Evolutionary conservation across 2,797 vertebrate species (phyloP).

Genomic region (Scyliorhinus canicula): DNA sequence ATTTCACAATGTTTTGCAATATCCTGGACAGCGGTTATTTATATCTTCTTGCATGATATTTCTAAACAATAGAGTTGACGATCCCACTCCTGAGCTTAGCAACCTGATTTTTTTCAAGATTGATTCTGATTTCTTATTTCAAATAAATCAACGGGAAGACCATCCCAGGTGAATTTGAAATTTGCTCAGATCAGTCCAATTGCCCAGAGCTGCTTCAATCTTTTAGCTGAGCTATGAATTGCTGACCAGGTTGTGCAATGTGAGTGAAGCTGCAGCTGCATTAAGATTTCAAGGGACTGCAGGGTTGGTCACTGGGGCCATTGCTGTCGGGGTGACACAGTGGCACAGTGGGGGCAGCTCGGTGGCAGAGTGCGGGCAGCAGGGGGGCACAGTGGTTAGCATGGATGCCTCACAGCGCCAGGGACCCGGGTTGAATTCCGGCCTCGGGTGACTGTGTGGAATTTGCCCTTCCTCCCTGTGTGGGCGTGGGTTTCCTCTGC

Average conservation of each 20-base stretch:
- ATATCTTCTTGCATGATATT: neutral
- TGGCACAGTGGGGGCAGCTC: too few species aligned
- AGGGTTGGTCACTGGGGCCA: too few species aligned
- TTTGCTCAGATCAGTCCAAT: slow-evolving; percentile 1
- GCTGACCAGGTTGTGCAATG: neutral
- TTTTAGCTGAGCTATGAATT: neutral
- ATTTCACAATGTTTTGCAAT: neutral
- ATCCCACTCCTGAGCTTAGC: neutral
- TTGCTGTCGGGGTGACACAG: too few species aligned
- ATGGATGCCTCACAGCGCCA: too few species aligned
- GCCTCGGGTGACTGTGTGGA: too few species aligned
- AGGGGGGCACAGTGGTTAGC: too few species aligned
- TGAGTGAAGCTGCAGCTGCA: too few species aligned
- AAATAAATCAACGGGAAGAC: neutral
- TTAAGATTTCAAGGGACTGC: too few species aligned
- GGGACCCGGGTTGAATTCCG: too few species aligned
- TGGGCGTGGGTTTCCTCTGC: too few species aligned
- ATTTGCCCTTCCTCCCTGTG: too few species aligned
- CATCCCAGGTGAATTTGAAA: neutral
- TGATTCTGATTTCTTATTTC: neutral
- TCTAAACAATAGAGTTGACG: neutral
- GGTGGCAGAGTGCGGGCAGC: too few species aligned
- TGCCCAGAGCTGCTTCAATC: neutral
- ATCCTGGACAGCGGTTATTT: neutral
- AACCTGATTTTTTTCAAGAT: neutral